These are phyloP conservation scores for Rhizomys pruinosus DNA, from an alignment of 2,113 vertebrate genomes.

Conservation along the genomic window DNA sequence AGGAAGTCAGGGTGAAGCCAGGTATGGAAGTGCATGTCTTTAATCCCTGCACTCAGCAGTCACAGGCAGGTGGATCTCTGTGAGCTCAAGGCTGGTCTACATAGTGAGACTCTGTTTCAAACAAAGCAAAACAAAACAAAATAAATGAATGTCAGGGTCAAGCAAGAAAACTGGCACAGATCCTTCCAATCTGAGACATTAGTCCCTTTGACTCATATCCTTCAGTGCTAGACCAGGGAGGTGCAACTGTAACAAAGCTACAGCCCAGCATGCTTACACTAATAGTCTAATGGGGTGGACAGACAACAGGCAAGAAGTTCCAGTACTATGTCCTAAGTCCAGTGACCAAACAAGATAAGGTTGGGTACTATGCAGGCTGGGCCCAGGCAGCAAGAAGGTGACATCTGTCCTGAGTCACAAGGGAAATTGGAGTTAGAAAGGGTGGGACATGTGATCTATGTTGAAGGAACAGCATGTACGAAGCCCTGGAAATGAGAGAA, in stretches of 20 bases:
- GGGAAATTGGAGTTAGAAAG: not conserved
- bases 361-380: not conserved
- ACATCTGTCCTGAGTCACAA: not conserved
- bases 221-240: not conserved
- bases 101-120: no score
- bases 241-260: not conserved
- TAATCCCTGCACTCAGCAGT: no score
- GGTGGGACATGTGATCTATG: not conserved
- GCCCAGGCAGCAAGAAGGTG: not conserved
- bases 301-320: constrained; percentile 19
- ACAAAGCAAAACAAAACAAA: no score
- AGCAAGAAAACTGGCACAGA: not conserved
- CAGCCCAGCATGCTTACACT: not conserved
- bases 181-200: not conserved
- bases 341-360: not conserved
- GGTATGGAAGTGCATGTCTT: no score
- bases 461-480: constrained; percentile 4
- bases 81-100: no score
- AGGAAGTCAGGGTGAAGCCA: not conserved
- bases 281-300: not conserved
- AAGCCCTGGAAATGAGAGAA: constrained; percentile 35
- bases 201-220: not conserved
- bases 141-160: not conserved
- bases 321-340: not conserved
- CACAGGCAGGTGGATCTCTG: no score